Evolutionary conservation across 2,888 invertebrate genomes (phyloP), one percentile per base, ranked within the genome.

Genomic region (Trichopria drosophilae): DNA sequence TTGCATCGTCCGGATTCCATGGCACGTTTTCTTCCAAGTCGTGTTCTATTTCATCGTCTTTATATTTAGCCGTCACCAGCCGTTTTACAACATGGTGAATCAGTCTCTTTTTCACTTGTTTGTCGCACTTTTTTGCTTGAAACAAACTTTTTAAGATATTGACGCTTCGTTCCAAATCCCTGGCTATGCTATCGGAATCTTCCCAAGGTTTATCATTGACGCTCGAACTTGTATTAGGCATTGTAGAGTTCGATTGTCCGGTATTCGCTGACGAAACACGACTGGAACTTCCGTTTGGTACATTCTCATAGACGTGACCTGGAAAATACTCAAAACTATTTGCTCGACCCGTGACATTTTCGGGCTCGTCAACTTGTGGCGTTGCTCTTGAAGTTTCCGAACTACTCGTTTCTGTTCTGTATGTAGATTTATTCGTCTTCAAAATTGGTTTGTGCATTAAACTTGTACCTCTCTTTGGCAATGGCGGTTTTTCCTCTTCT

Each of bases 281-380:
- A 46, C 71, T 71, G 3, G 66, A 64, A 22, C 65, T 65, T 1
- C 63, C 70, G 16, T 66, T 67, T 1, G 67, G 62, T 0, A 70
- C 80, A 61, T 81, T 80, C 60, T 82, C 80, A 62, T 82, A 84
- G 48, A 81, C 76, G 62, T 83, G 74, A 10, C 78, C 78, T 7
- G 77, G 75, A 45, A 78, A 73, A 66, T 85, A 86, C 68, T 86
- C 85, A 72, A 86, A 86, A 66, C 86, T 86, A 62, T 84, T 83
- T 23, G 84, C 84, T 64, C 82, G 81, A n/a, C 56, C 83, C 71
- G 65, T 80, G 52, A 69, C 77, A 76, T 56, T 67, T 37, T 68
- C 73, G 10, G 51, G 53, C 7, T 67, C 67, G 7, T 71, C 69
- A 0, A 51, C 60, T 13, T 57, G 65, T 23, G 67, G 67, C 0